These are phyloP conservation scores for Protobothrops flavoviridis DNA, from an alignment of 2,113 vertebrate genomes.

Conservation along the genomic window DNA sequence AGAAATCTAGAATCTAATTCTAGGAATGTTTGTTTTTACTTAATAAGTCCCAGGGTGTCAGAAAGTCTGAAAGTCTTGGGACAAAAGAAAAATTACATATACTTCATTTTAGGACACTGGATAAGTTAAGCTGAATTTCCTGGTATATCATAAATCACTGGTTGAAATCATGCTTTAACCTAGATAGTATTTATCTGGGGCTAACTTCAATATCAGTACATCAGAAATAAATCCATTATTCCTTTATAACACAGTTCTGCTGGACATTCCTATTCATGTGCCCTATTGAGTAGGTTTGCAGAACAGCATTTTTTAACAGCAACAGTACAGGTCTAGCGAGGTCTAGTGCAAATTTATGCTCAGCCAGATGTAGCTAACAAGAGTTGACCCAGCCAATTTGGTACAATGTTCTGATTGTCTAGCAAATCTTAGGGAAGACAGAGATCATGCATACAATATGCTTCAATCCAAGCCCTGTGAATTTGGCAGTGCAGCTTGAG, in stretches of 20 bases:
- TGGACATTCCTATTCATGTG: not conserved
- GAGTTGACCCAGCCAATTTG: not conserved
- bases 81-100: not conserved
- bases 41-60: not conserved
- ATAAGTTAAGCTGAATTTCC: not conserved
- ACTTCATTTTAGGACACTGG: not conserved
- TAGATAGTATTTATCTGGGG: not conserved
- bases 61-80: not conserved
- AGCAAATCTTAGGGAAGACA: not conserved
- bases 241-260: not conserved
- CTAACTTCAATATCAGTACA: not conserved
- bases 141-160: not conserved
- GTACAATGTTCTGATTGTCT: not conserved
- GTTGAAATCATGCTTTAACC: not conserved
- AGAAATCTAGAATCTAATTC: not conserved
- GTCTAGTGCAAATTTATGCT: not conserved
- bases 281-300: not conserved
- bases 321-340: not conserved
- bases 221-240: not conserved
- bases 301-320: not conserved
- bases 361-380: not conserved
- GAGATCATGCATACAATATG: not conserved
- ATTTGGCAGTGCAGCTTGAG: constrained; percentile 38
- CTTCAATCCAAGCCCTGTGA: constrained; percentile 29
- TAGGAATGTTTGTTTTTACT: not conserved